These are phyloP conservation scores for Sebastes diaconus DNA, from an alignment of 2,797 vertebrate genomes.

Conservation along the genomic window DNA sequence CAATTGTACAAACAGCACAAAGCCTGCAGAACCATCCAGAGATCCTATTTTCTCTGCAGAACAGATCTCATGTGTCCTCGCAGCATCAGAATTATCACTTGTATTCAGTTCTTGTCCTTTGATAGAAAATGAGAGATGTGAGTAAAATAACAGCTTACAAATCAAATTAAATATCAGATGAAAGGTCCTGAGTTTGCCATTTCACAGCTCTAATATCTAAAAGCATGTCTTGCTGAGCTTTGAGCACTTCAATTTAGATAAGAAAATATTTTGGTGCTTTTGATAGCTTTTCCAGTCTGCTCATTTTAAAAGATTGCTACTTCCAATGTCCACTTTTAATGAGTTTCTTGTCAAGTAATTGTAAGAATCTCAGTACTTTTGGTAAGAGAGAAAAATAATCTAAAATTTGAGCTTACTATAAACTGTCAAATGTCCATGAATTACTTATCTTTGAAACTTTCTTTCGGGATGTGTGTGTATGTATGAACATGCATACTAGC, in stretches of 20 bases:
- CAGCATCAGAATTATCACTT: slow-evolving; percentile 50
- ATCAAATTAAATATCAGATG: slow-evolving; percentile 68
- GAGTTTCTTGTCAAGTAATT: slow-evolving; percentile 46
- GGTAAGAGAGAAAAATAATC: not conserved
- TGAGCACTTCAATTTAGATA: slow-evolving; percentile 66
- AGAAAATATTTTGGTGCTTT: slow-evolving; percentile 61
- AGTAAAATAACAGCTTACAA: slow-evolving; percentile 56
- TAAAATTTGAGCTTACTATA: slow-evolving; percentile 9
- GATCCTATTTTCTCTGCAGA: slow-evolving; percentile 35
- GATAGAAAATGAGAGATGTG: slow-evolving; percentile 53
- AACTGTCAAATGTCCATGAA: slow-evolving; percentile 16
- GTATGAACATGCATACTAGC: not conserved
- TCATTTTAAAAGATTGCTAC: slow-evolving; percentile 37
- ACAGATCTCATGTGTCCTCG: slow-evolving; percentile 25
- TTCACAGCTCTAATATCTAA: slow-evolving; percentile 52
- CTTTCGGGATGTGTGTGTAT: not conserved
- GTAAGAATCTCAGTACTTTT: slow-evolving; percentile 17
- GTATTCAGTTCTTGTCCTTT: slow-evolving; percentile 39
- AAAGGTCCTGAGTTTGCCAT: slow-evolving; percentile 56
- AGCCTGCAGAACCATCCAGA: slow-evolving; percentile 21
- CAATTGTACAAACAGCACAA: slow-evolving; percentile 13
- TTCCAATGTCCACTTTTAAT: slow-evolving; percentile 53
- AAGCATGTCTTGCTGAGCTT: slow-evolving; percentile 49
- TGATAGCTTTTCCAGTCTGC: slow-evolving; percentile 31
- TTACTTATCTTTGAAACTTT: slow-evolving; percentile 27